Evolutionary conservation across 2,888 invertebrate genomes (phyloP), one percentile per base, ranked within the genome.

Genomic region (Cataglyphis altisquamis): DNA sequence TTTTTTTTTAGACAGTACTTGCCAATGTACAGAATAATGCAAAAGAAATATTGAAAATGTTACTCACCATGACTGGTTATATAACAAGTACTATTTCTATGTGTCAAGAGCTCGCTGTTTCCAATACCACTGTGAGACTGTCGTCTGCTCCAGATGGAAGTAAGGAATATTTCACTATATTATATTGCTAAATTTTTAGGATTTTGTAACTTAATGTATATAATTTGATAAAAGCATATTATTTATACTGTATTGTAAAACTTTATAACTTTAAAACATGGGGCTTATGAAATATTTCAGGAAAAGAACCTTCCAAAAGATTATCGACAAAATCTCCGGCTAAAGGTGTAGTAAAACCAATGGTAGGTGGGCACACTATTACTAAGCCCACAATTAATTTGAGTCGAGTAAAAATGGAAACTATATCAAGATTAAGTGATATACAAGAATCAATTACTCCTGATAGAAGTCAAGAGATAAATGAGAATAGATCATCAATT

Each of bases 361-460:
- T 94, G 94, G 94, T 95, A 29, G 92, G 94, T 83, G 94, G 94
- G 29, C 93, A 94, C 67, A 94, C 94, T 3, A 95, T 95, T 70
- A 94, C 94, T 36, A 94, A 94, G 85, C 94, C 94, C 6, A 94
- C 93, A 21, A 94, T 94, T 77, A 94, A 93, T 87, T 91, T 94
- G 66, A 94, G 94, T 78, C 91, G 94, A 88, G 86, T 95, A 18
- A 94, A 94, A 84, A 91, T 94, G 91, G 92, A 91, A 66, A 86
- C 90, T 84, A 64, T 87, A 32, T 86, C 89, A 81, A 93, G 91
- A 88, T 91, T 93, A 85, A 94, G 92, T 74, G 90, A 90, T 25
- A 93, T 95, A 86, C 90, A 91, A 78, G 94, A 94, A 84, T 84
- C 87, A 39, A 0, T 72, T 21, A 87, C 89, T 70, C 88, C 93